Evolutionary conservation across 2,888 invertebrate genomes (phyloP).

Genomic region (Notodonta dromedarius): DNA sequence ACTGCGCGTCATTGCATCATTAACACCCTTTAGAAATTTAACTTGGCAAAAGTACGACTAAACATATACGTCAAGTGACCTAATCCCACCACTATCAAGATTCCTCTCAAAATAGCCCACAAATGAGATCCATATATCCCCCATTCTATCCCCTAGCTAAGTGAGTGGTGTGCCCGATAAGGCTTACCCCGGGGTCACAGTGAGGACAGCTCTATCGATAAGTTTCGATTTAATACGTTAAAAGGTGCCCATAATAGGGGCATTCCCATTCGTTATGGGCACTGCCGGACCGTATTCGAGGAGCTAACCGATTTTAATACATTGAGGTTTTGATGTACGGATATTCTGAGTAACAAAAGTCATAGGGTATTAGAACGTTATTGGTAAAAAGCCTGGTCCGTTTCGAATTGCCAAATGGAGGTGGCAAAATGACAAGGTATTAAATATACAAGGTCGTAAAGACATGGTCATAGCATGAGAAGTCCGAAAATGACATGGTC

Average conservation of each 20-base stretch:
- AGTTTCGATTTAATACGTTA: slow-evolving; percentile 81
- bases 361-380: no score
- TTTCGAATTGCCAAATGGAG: no score
- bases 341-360: neutral
- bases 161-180: slow-evolving; percentile 74
- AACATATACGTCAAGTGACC: slow-evolving; percentile 18
- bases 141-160: slow-evolving; percentile 39
- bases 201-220: slow-evolving; percentile 70
- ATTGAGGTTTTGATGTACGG: neutral
- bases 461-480: no score
- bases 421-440: no score
- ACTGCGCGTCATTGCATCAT: no score
- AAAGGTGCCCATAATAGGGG: slow-evolving; percentile 81
- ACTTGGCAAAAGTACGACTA: slow-evolving; percentile 1
- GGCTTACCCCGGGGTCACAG: slow-evolving; percentile 61
- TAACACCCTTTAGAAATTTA: neutral
- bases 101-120: slow-evolving; percentile 48
- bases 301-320: slow-evolving; percentile 40
- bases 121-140: slow-evolving; percentile 51
- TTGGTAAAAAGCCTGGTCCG: no score
- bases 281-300: slow-evolving; percentile 53
- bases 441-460: no score
- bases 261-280: slow-evolving; percentile 78
- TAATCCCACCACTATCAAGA: slow-evolving; percentile 32
- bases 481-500: no score